Percentiles rank a stretch among this genome's conserved stretches.
phyloP scores from a whole-genome alignment of 2,113 vertebrate genomes.

The Oreotrochilus melanogaster region DNA sequence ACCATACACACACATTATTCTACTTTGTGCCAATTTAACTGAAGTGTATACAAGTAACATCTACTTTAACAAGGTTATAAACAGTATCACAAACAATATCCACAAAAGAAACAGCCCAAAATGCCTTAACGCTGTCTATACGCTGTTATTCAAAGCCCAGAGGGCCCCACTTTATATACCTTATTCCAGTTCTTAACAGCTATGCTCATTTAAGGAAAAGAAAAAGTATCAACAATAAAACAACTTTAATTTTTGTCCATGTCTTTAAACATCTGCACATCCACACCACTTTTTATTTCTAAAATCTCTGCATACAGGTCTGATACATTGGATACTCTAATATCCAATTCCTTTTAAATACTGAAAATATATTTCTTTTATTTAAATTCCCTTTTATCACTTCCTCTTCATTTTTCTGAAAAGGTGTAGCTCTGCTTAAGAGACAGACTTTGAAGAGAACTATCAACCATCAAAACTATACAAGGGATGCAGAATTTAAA shows the following conservation, averaged over 20 bases:
- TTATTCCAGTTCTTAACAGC: not conserved
- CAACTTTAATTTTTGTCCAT: not conserved
- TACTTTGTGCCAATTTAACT: not conserved
- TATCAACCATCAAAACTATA: not conserved
- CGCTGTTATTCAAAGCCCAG: not conserved
- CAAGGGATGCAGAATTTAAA: not conserved
- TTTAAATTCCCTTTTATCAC: not conserved
- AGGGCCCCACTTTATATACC: not conserved
- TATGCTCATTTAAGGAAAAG: not conserved
- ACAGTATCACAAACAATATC: not conserved
- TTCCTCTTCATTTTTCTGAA: not conserved
- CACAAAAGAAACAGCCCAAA: not conserved
- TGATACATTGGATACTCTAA: not conserved
- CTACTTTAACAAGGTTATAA: not conserved
- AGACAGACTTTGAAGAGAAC: not conserved
- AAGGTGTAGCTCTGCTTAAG: not conserved
- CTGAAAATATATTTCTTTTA: not conserved
- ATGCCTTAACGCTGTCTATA: not conserved
- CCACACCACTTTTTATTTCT: not conserved
- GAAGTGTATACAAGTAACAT: not conserved
- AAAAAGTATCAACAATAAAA: not conserved
- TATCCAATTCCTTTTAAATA: not conserved
- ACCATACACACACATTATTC: not conserved
- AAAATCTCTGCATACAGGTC: not conserved
- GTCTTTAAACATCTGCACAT: not conserved